Evolutionary conservation across 2,797 vertebrate genomes (phyloP).

Genomic region (Zalophus californianus): DNA sequence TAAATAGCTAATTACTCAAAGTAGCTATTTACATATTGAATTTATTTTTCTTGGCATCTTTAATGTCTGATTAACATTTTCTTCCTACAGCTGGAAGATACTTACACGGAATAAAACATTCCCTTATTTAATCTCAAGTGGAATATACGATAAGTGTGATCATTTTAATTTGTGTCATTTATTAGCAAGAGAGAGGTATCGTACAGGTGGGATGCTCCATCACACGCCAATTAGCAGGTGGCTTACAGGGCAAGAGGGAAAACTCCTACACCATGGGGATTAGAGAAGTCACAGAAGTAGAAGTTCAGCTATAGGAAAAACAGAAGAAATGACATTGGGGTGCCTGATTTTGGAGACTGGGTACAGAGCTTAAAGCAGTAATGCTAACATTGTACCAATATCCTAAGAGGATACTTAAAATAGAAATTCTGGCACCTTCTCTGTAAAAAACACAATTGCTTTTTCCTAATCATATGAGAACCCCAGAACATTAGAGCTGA

Average conservation of each 20-base stretch:
- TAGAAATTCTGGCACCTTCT: slow-evolving; percentile 28
- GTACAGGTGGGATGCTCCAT: slow-evolving; percentile 80
- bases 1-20: slow-evolving; percentile 85
- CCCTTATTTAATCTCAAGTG: slow-evolving; percentile 84
- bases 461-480: slow-evolving; percentile 38
- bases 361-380: slow-evolving; percentile 54
- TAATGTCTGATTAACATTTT: slow-evolving; percentile 85
- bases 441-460: background rate
- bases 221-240: slow-evolving; percentile 81
- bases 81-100: slow-evolving; percentile 83
- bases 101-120: slow-evolving; percentile 80
- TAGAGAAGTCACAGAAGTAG: slow-evolving; percentile 63
- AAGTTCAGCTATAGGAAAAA: slow-evolving; percentile 57
- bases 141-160: slow-evolving; percentile 83
- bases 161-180: slow-evolving; percentile 83
- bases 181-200: slow-evolving; percentile 79
- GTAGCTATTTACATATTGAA: slow-evolving; percentile 84
- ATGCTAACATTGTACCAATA: background rate
- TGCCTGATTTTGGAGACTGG: slow-evolving; percentile 52
- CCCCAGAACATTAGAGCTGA: background rate
- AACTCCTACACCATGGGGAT: slow-evolving; percentile 66
- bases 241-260: slow-evolving; percentile 80
- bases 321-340: slow-evolving; percentile 72
- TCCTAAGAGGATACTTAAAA: slow-evolving; percentile 64
- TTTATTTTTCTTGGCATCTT: slow-evolving; percentile 85